phyloP scores from a whole-genome alignment of 2,113 vertebrate genomes.

The Addax nasomaculatus region DNA sequence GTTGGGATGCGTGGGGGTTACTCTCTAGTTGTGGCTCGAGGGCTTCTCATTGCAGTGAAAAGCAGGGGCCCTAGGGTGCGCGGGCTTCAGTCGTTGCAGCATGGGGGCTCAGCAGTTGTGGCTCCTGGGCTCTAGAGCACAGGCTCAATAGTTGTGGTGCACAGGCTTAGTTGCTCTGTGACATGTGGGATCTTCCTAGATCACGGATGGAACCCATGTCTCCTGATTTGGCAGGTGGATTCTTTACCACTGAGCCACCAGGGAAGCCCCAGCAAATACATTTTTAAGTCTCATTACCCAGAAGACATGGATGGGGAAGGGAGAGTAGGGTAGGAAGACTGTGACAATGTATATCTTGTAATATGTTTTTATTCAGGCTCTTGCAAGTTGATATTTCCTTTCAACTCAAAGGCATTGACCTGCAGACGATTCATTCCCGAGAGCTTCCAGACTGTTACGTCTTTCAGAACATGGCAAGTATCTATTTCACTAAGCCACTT shows the following conservation, averaged over 20 bases:
- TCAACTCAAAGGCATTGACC: conserved; percentile 92
- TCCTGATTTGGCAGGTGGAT: not conserved
- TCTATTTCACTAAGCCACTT: not conserved
- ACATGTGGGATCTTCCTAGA: not conserved
- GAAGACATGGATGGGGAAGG: not conserved
- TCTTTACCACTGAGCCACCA: not conserved
- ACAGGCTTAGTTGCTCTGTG: not conserved
- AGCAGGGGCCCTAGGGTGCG: fast-evolving
- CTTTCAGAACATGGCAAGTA: conserved; percentile 88
- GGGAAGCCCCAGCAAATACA: not conserved
- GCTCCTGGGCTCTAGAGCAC: not conserved
- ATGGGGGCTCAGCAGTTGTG: not conserved
- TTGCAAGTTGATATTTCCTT: conserved; percentile 90
- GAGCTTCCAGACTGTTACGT: conserved; percentile 94
- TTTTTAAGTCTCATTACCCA: not conserved
- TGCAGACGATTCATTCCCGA: conserved; percentile 89
- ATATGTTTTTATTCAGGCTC: conserved; percentile 82
- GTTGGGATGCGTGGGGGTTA: not conserved
- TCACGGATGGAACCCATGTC: not conserved
- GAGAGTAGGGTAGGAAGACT: not conserved
- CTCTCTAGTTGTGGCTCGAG: not conserved
- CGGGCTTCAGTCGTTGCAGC: not conserved
- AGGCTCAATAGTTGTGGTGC: not conserved
- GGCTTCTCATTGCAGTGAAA: not conserved
- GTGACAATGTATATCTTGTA: not conserved